Conservation (phyloP, 2,113 vertebrate genomes). For the Malurus melanocephalus region DNA sequence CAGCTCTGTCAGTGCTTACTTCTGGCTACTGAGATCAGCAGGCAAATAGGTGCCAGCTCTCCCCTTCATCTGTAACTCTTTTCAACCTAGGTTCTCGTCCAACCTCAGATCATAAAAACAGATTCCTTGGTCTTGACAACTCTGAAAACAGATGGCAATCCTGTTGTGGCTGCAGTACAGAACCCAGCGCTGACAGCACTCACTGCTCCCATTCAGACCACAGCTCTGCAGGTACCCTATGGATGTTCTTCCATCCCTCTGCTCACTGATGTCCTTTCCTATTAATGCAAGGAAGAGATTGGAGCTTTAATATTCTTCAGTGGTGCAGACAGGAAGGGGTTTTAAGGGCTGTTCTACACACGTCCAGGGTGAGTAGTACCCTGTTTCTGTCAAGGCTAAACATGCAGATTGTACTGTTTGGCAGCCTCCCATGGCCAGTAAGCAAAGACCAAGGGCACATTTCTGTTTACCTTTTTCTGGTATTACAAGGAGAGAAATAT, state of each 20-base stretch:
- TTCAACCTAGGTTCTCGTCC: slow-evolving; percentile 84
- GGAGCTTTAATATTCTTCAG: background rate
- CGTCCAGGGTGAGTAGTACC: background rate
- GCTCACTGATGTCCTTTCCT: background rate
- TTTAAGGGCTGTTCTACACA: background rate
- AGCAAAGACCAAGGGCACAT: slow-evolving; percentile 32
- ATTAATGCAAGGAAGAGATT: background rate
- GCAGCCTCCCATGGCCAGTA: slow-evolving; percentile 16
- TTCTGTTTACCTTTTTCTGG: slow-evolving; percentile 26
- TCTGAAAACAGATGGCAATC: slow-evolving; percentile 89
- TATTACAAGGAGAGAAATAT: background rate
- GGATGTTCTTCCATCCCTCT: background rate
- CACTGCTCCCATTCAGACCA: slow-evolving; percentile 88
- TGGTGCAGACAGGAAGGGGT: background rate
- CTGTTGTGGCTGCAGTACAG: slow-evolving; percentile 89
- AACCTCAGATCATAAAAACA: slow-evolving; percentile 96
- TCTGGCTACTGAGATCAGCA: background rate
- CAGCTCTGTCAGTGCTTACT: background rate
- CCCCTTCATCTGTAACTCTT: background rate
- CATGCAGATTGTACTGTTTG: slow-evolving; percentile 3
- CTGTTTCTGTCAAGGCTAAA: slow-evolving; percentile 36
- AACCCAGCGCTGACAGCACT: slow-evolving; percentile 87
- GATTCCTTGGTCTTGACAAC: slow-evolving; percentile 95
- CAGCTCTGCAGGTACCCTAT: slow-evolving; percentile 86
- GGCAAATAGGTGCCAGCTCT: background rate